Percentiles rank a stretch among this genome's conserved stretches.
Evolutionary conservation across 2,888 invertebrate species (phyloP).

Genomic region (Spodoptera littoralis): DNA sequence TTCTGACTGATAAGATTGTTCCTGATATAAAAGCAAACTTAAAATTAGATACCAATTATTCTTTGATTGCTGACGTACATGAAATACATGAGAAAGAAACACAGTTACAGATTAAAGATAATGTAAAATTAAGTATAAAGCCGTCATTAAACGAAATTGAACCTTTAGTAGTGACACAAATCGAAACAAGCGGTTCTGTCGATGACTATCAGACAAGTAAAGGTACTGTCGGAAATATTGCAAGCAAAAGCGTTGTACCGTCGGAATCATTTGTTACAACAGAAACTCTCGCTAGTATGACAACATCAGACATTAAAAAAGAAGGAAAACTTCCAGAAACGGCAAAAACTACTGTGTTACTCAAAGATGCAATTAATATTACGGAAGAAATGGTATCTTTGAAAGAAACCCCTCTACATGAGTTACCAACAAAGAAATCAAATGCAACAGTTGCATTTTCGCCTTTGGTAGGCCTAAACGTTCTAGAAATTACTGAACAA

Average conservation of each 20-base stretch:
- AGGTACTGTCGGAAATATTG: constrained; percentile 60
- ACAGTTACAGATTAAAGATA: constrained; percentile 70
- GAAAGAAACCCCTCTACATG: constrained; percentile 89
- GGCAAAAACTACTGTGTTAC: constrained; percentile 88
- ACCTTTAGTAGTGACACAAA: constrained; percentile 77
- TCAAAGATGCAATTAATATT: constrained; percentile 91
- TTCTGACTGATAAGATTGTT: constrained; percentile 65
- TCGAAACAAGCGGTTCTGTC: constrained; percentile 70
- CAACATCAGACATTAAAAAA: constrained; percentile 80
- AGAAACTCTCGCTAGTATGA: constrained; percentile 87
- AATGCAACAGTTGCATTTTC: constrained; percentile 89
- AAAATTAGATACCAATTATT: constrained; percentile 85
- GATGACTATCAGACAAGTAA: constrained; percentile 65
- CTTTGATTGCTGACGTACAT: constrained; percentile 81
- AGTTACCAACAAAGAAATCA: constrained; percentile 81
- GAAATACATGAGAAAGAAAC: constrained; percentile 77
- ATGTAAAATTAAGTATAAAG: constrained; percentile 63
- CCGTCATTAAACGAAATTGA: constrained; percentile 74
- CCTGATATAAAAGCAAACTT: constrained; percentile 79
- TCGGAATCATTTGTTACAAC: constrained; percentile 84
- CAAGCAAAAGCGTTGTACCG: constrained; percentile 69
- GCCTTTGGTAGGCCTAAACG: constrained; percentile 90
- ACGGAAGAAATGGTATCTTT: constrained; percentile 89
- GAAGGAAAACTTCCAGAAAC: constrained; percentile 76
- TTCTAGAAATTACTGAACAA: constrained; percentile 91